Conservation (phyloP, 2,888 invertebrate species). For the Drosophila parthenogenetica region DNA sequence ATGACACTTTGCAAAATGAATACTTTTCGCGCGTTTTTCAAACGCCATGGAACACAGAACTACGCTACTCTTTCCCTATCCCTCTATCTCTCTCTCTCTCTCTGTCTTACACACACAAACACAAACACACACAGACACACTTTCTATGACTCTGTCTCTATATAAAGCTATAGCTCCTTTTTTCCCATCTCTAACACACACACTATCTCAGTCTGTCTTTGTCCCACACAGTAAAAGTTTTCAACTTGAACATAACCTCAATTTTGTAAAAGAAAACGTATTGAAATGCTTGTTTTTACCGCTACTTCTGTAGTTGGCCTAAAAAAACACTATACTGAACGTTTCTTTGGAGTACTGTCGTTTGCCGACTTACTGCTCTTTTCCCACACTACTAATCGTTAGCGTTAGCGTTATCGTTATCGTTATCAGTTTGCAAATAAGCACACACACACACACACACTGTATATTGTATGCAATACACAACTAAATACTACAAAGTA, state of each 20-base stretch:
- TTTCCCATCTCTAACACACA: conserved; percentile 8
- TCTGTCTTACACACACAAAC: background rate
- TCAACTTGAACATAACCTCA: conserved; percentile 14
- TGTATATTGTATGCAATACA: conserved; percentile 18
- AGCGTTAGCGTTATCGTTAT: conserved; percentile 1
- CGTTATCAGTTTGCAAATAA: background rate
- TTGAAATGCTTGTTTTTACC: conserved; percentile 27
- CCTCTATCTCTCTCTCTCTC: conserved; percentile 15
- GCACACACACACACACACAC: background rate
- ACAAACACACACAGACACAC: background rate
- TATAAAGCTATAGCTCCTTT: conserved; percentile 20
- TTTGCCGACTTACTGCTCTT: no score
- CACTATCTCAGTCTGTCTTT: conserved; percentile 4
- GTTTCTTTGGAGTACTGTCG: no score
- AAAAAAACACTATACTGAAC: conserved; percentile 15
- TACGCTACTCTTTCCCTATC: conserved; percentile 44
- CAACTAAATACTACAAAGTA: background rate
- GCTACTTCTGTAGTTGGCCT: conserved; percentile 21
- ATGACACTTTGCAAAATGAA: conserved; percentile 64
- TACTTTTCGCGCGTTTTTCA: conserved; percentile 56
- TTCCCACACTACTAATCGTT: no score
- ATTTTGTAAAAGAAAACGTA: conserved; percentile 5
- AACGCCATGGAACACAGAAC: conserved; percentile 59
- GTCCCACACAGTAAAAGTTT: conserved; percentile 19
- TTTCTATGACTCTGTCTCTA: background rate